phyloP scores from a whole-genome alignment of 2,797 vertebrate species.

The Lithobates sylvaticus region DNA sequence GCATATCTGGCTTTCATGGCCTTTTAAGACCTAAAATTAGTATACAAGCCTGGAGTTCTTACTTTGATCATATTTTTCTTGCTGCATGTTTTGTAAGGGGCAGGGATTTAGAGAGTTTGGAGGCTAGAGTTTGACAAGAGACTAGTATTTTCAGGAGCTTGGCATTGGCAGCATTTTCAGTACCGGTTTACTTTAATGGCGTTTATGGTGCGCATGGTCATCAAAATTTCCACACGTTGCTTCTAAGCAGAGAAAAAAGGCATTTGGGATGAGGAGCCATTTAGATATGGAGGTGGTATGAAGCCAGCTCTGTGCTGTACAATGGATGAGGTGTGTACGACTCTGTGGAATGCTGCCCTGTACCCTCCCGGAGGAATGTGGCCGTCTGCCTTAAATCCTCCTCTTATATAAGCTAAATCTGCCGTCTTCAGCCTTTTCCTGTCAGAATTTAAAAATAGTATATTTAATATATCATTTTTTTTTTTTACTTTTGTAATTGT shows the following conservation, averaged over 20 bases:
- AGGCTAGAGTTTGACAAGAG: too few species aligned
- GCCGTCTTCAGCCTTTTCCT: conserved; percentile 4
- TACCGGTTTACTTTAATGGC: neutral
- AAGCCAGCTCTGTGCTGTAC: conserved; percentile 69
- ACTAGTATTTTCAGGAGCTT: too few species aligned
- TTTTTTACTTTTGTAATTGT: neutral
- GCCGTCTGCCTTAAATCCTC: conserved; percentile 61
- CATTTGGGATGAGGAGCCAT: neutral
- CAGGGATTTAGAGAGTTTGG: too few species aligned
- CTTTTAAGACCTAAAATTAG: too few species aligned
- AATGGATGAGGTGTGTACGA: conserved; percentile 64
- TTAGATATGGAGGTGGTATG: neutral
- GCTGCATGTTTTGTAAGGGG: too few species aligned
- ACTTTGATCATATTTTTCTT: too few species aligned
- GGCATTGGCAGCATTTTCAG: too few species aligned
- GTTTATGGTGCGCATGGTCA: neutral
- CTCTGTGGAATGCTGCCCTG: conserved; percentile 65
- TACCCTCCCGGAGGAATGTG: conserved; percentile 62
- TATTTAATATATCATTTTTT: neutral
- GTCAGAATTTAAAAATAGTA: neutral
- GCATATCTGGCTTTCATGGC: too few species aligned
- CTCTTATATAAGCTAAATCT: neutral
- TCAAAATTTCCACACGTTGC: neutral
- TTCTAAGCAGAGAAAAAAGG: too few species aligned
- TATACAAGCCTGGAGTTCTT: too few species aligned